Evolutionary conservation across 2,797 vertebrate species (phyloP), one percentile per base, ranked within the genome.

Genomic region (Brotula barbata): DNA sequence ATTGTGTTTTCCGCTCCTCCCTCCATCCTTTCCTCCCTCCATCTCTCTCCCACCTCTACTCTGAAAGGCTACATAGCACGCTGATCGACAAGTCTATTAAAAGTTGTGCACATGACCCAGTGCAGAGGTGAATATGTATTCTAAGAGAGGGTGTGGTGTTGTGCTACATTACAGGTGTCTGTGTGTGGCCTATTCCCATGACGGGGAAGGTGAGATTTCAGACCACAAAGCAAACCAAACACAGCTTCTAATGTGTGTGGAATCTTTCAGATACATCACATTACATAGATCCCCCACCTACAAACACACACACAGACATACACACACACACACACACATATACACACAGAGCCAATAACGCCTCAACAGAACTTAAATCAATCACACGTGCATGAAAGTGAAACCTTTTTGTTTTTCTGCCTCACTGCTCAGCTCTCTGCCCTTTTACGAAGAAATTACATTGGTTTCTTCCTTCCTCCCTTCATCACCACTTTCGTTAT

Each of bases 11-110:
- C 43, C 6, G 20, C 23, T 6, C 22, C 43, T 45, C 43, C 2
- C 20, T 16, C 22, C 25, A 6, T 28, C 31, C 6, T 9, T 33
- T 33, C 31, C 25, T 44, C 12, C 28, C 19, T 23, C 25, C n/a
- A 34, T 16, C 6, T 41, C 13, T 42, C 45, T 28, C 42, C 20
- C 22, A 36, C 23, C 53, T 14, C 20, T 16, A 6, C 1, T 22
- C 55, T 46, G 45, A 62, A 45, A 44, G 14, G 14, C 53, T 53
- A 17, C 46, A 19, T 47, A 57, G 51, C 13, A 9, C 5, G 4
- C 47, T 80, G 73, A 88, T 53, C 5, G 83, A 73, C 79, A 82
- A 68, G 37, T 73, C 73, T 64, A 81, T 83, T 86, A 83, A 79
- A 71, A 73, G 19, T 56, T 58, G 54, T 40, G 28, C 40, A 43